phyloP scores from a whole-genome alignment of 2,888 invertebrate species.

The Cataglyphis albicans region DNA sequence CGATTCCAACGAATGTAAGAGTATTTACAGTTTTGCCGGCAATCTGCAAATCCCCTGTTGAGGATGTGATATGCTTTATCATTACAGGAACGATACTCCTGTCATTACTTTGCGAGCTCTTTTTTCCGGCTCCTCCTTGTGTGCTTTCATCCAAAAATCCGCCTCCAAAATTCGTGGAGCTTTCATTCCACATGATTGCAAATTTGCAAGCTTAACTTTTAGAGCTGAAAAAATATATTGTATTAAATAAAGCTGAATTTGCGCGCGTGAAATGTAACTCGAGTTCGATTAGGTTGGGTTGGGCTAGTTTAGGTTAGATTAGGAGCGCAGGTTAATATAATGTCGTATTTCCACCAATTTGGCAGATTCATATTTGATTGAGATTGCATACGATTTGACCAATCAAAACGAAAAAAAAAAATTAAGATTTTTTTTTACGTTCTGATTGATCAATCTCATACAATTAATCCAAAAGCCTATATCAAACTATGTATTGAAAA shows the following conservation, averaged over 20 bases:
- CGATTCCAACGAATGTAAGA: slow-evolving; percentile 86
- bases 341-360: not conserved
- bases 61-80: slow-evolving; percentile 76
- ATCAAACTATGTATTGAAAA: too few species aligned
- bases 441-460: not conserved
- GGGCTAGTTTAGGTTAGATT: not conserved
- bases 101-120: slow-evolving; percentile 76
- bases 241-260: not conserved
- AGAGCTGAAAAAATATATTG: not conserved
- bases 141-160: slow-evolving; percentile 77
- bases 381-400: not conserved
- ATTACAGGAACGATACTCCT: slow-evolving; percentile 79
- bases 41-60: slow-evolving; percentile 72
- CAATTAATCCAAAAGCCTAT: not conserved
- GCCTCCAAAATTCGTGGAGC: slow-evolving; percentile 62
- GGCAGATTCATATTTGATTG: not conserved
- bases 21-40: slow-evolving; percentile 76
- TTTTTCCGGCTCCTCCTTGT: slow-evolving; percentile 62
- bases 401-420: not conserved
- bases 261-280: not conserved
- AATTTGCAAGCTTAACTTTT: not conserved
- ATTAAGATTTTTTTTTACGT: not conserved
- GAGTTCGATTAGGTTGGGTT: not conserved
- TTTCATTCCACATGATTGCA: slow-evolving; percentile 27
- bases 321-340: not conserved